Conservation (phyloP, 2,797 vertebrate species). For the Catamblyrhynchus diadema region DNA sequence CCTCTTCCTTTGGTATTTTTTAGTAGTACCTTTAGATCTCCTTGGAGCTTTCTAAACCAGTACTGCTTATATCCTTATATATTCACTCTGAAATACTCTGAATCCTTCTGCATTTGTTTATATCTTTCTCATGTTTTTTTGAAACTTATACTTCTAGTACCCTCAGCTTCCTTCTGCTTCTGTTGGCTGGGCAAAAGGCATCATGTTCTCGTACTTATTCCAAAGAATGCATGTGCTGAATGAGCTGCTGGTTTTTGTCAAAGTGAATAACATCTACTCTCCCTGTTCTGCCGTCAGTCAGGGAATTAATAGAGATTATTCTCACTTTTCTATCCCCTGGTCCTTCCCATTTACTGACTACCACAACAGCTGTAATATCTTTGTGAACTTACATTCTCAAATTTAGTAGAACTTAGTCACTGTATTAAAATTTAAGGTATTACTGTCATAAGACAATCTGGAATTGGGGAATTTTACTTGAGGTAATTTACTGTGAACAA, state of each 20-base stretch:
- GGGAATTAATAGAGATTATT: background rate
- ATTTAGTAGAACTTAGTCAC: background rate
- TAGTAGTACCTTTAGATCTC: background rate
- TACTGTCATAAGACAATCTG: background rate
- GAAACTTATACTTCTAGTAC: background rate
- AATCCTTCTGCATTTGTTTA: background rate
- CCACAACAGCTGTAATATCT: background rate
- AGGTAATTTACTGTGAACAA: background rate
- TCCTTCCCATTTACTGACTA: background rate
- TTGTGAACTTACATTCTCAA: background rate
- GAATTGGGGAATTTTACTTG: background rate
- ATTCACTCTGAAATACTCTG: background rate
- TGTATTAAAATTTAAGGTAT: background rate
- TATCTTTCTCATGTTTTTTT: background rate
- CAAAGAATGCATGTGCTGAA: background rate
- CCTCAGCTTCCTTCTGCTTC: background rate
- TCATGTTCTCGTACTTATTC: background rate
- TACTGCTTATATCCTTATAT: background rate
- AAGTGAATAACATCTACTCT: background rate
- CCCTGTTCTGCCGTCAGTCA: background rate
- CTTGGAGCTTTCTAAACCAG: background rate
- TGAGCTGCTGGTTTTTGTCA: background rate
- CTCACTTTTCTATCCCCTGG: background rate
- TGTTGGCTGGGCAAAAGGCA: background rate
- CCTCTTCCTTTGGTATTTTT: background rate